Evolutionary conservation across 2,888 invertebrate species (phyloP), one percentile per base, ranked within the genome.

Genomic region (Eudasyphora cyanicolor): DNA sequence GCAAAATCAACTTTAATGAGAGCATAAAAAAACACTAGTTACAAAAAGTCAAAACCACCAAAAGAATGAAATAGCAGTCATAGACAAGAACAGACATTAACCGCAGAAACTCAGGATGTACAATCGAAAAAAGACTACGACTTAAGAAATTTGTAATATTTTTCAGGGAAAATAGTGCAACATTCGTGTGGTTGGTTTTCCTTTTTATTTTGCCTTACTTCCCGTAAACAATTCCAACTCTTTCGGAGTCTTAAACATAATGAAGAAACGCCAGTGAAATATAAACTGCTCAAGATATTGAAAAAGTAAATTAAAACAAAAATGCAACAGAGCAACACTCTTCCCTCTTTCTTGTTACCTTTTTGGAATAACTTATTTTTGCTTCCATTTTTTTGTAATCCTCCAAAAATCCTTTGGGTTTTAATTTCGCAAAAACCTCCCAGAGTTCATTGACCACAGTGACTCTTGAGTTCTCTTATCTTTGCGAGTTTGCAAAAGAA

Each of bases 401-500:
- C 38, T 38, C 14, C 14, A 12, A 12, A 38, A 38, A 38, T 38
- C 38, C 38, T 38, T 38, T 27, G 27, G 7, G 10, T 49, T 45
- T n/a, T 45, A 10, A 51, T 81, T 49, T 10, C 35, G 0, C 1
- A 57, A 38, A 19, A 12, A n/a, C n/a, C 27, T 45, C 3, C 14
- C 5, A 38, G 12, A 77, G 82, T 76, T 80, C 82, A 83, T 1
- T 80, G 80, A 70, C 80, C 80, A 32, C 0, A 12, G 19, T 12
- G 35, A 12, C 8, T 35, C 32, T 7, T 19, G 35, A 38, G 12
- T 67, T 24, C 21, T 24, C 21, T 64, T 64, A 21, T 27, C 51
- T 21, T 19, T 21, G 17, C 19, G 42, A 45, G 24, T 45, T 3
- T 2, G 14, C n/a, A n/a, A n/a, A 51, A 29, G 51, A 49, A 57